Percentiles rank a stretch among this genome's conserved stretches.
Conservation (phyloP, 2,113 vertebrate genomes). For the Junco hyemalis region DNA sequence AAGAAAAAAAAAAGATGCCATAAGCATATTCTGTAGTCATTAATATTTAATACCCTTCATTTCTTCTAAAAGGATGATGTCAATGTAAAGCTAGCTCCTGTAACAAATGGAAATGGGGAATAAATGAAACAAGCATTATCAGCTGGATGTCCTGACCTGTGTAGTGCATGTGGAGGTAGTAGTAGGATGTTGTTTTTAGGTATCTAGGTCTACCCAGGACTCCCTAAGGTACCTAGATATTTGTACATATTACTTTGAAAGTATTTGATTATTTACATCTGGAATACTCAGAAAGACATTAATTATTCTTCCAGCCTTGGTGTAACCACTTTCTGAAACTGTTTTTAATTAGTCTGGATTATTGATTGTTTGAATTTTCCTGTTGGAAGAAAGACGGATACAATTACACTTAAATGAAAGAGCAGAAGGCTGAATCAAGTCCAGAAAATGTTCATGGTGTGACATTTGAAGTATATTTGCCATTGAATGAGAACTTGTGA, state of each 20-base stretch:
- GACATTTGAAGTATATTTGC: background rate
- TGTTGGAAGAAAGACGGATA: background rate
- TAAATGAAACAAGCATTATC: background rate
- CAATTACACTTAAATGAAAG: background rate
- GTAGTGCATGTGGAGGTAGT: background rate
- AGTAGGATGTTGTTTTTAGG: background rate
- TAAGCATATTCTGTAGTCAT: background rate
- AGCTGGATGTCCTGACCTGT: background rate
- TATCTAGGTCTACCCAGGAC: background rate
- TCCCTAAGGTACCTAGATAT: background rate
- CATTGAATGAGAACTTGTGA: background rate
- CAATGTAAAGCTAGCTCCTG: background rate
- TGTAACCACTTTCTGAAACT: background rate
- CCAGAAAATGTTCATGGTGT: background rate
- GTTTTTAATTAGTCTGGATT: background rate
- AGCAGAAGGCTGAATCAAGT: background rate
- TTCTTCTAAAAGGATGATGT: background rate
- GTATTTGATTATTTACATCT: background rate
- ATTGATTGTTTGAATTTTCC: background rate
- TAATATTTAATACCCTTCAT: background rate
- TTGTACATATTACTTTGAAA: background rate
- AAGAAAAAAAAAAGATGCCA: background rate
- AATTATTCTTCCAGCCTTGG: background rate
- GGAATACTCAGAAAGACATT: background rate
- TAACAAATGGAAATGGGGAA: background rate